Evolutionary conservation across 2,797 vertebrate genomes (phyloP), one percentile per base, ranked within the genome.

Genomic region (Anomalospiza imberbis): DNA sequence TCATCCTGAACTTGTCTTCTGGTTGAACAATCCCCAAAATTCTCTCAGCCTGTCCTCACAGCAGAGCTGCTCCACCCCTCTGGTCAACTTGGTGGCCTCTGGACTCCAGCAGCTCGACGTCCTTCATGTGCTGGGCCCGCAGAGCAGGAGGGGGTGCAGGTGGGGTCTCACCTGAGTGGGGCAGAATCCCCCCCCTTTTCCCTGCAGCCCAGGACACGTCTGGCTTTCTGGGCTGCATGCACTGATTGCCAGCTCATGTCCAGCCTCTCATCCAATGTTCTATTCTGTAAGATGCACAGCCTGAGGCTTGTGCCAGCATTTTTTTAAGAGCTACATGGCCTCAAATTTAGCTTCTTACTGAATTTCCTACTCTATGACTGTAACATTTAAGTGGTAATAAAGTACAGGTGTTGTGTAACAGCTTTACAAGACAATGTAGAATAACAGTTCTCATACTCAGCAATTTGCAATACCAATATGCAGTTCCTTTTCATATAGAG

Each of bases 221-320:
- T 32, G 61, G 26, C 26, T 45, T 5, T 32, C 31, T 11, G 54
- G 28, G 32, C 36, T 51, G 38, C 45, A 0, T 11, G 54, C 32
- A 6, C n/a, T 7, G 53, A 38, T 6, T 4, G 38, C 62, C 82
- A 24, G 54, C 54, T 60, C 38, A 1, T 6, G 19, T 18, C 29
- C 20, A 17, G 31, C 45, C 50, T 48, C 12, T 26, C 34, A 10
- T 26, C 36, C 51, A 5, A 0, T 24, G 32, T 12, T 45, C 26
- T 10, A 15, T 6, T 57, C 66, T 19, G 2, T 3, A 3, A 21
- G 16, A 7, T 10, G 38, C 48, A 26, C 6, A 0, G 74, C 24
- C 24, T 7, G 5, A 10, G 20, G 58, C 19, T 4, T 6, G 7
- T 10, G 42, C 24, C 18, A 16, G 4, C 10, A 31, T 48, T 25